A percentile compares a stretch with the other conserved stretches of the same genome.
phyloP scores from a whole-genome alignment of 2,888 invertebrate genomes.

The Drosophila rubida region DNA sequence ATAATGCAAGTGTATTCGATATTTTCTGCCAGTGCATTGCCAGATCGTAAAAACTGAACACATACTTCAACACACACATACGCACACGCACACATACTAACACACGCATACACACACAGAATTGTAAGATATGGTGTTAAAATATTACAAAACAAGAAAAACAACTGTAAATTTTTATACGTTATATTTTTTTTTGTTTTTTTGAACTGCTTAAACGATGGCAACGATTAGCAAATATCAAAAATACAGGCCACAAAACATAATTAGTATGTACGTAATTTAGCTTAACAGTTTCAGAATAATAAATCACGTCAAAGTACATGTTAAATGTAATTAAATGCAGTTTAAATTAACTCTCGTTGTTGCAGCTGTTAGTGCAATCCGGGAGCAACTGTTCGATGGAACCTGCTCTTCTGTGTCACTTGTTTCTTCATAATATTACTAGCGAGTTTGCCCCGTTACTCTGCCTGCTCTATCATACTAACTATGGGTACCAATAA shows the following conservation, averaged over 20 bases:
- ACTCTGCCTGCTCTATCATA: too few species aligned
- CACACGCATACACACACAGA: background rate
- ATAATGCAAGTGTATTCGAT: slow-evolving; percentile 14
- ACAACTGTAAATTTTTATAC: slow-evolving; percentile 8
- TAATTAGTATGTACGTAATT: slow-evolving; percentile 10
- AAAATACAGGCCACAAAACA: slow-evolving; percentile 17
- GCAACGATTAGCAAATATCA: background rate
- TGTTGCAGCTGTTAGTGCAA: background rate
- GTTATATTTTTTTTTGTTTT: slow-evolving; percentile 1
- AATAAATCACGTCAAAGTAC: slow-evolving; percentile 16
- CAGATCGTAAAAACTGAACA: slow-evolving; percentile 7
- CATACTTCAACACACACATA: background rate
- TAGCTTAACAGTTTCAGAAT: slow-evolving; percentile 9
- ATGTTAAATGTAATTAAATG: slow-evolving; percentile 12
- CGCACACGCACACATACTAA: slow-evolving; percentile 5
- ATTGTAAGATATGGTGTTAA: background rate
- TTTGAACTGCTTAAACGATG: background rate
- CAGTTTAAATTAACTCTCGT: background rate
- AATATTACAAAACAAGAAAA: background rate
- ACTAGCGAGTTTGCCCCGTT: too few species aligned
- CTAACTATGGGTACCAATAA: too few species aligned
- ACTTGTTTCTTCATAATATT: too few species aligned
- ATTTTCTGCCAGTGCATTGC: background rate
- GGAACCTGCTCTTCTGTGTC: too few species aligned
- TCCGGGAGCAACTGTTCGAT: too few species aligned